phyloP scores from a whole-genome alignment of 2,888 invertebrate species.

The Congeria kusceri region DNA sequence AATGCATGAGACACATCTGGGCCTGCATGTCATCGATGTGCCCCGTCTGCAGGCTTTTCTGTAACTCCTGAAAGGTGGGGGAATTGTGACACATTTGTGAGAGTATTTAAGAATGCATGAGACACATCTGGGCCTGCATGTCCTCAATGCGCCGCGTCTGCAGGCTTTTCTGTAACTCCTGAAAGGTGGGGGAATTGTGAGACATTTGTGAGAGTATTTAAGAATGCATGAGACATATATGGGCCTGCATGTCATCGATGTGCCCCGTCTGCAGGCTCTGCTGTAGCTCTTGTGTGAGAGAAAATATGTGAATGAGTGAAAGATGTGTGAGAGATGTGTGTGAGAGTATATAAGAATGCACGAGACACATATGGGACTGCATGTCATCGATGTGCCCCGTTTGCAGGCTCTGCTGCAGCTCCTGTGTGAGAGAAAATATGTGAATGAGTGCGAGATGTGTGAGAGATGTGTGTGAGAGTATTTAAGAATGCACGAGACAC shows the following conservation, averaged over 20 bases:
- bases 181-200: too few species aligned
- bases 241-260: constrained; percentile 80
- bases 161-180: constrained; percentile 68
- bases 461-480: too few species aligned
- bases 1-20: too few species aligned
- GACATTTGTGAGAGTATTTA: not conserved
- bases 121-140: constrained; percentile 78
- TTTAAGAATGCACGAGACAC: too few species aligned
- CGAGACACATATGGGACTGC: constrained; percentile 64
- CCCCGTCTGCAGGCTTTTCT: constrained; percentile 66
- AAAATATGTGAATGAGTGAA: too few species aligned
- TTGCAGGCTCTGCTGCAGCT: constrained; percentile 54
- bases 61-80: constrained; percentile 73
- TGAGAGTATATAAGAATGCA: too few species aligned
- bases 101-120: too few species aligned
- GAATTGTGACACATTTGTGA: too few species aligned
- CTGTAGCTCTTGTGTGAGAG: constrained; percentile 68
- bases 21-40: constrained; percentile 82
- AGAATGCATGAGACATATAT: too few species aligned
- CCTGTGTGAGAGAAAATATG: too few species aligned
- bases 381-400: constrained; percentile 74
- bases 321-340: too few species aligned
- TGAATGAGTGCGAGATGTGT: too few species aligned
- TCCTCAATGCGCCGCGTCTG: constrained; percentile 79
- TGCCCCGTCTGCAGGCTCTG: constrained; percentile 71